phyloP scores from a whole-genome alignment of 2,888 invertebrate species.

The Machimus rusticus region DNA sequence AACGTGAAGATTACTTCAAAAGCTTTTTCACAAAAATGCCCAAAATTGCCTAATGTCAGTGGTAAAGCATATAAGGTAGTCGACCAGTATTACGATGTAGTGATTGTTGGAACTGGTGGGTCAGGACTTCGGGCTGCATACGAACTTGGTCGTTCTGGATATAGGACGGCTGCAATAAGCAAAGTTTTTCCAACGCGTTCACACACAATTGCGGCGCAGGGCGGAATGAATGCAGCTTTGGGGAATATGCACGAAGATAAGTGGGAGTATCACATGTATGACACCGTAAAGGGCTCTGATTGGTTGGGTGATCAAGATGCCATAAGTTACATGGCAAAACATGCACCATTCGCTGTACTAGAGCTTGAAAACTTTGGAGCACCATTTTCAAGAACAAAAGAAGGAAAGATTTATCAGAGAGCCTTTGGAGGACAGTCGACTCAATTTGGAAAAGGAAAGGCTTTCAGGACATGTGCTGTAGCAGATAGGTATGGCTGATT shows the following conservation, averaged over 20 bases:
- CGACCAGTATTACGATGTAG: slow-evolving; percentile 96
- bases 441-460: slow-evolving; percentile 97
- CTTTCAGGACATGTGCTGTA: slow-evolving; percentile 95
- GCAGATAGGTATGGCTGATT: slow-evolving; percentile 72
- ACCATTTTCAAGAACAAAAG: slow-evolving; percentile 96
- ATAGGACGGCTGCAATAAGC: slow-evolving; percentile 96
- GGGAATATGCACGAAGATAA: slow-evolving; percentile 94
- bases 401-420: slow-evolving; percentile 97
- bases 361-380: slow-evolving; percentile 94
- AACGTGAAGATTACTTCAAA: neutral
- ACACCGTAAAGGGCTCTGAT: slow-evolving; percentile 98
- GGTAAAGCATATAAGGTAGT: slow-evolving; percentile 85
- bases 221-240: slow-evolving; percentile 97
- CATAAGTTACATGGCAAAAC: slow-evolving; percentile 96
- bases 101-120: slow-evolving; percentile 97
- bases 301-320: slow-evolving; percentile 99
- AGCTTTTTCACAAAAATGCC: neutral
- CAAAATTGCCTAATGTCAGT: slow-evolving; percentile 60
- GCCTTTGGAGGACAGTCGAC: slow-evolving; percentile 98
- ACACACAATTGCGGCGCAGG: slow-evolving; percentile 98
- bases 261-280: slow-evolving; percentile 99
- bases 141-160: slow-evolving; percentile 94
- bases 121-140: slow-evolving; percentile 97
- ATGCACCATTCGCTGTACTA: slow-evolving; percentile 87
- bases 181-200: slow-evolving; percentile 98